Base-by-base conservation (phyloP, 2,888 invertebrate genomes). In the Trypoxylon attenuatum region DNA sequence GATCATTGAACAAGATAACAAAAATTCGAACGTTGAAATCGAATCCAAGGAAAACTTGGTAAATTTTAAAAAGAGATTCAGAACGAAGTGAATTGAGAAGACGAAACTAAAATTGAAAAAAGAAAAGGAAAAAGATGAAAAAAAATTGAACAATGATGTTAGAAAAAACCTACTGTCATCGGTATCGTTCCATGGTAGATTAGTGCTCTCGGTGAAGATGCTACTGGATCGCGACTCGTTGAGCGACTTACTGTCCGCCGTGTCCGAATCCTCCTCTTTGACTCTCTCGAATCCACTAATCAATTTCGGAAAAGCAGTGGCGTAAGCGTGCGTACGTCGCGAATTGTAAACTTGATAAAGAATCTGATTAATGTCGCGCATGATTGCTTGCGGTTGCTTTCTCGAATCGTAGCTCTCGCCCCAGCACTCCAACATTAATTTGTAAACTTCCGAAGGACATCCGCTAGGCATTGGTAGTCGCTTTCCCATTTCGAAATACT, bases 341-440 rank as follows among this genome's bases (percentile, higher is more conserved):
- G 91, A 91, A 81, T 92, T 92, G 76, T 90, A 92, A 2, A 91
- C 91, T 88, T 93, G 91, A 82, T 94, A 93, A 69, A 94, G 88
- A 82, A 94, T 91, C 85, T 94, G 94, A 87, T 94, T 94, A 73
- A 95, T 91, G 87, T 95, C 94, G 83, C 95, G 90, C 91, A 96
- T 94, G 79, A 96, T 93, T 66, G 92, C 93, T 87, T 96, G 96
- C 52, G 94, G 96, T 76, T 93, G 92, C 84, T 94, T 93, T 19
- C 94, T 88, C 43, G 89, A 88, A 58, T 91, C 91, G 5, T 92
- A 92, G 84, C 93, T 92, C 52, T 89, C 87, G 78, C 91, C 91
- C 96, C 96, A 97, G 82, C 96, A 96, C 79, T 94, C 93, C 61
- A 89, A 88, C 91, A 96, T 93, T 41, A 95, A 88, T 69, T 90